Percentiles rank a stretch among this genome's conserved stretches.
Evolutionary conservation across 2,113 vertebrate genomes (phyloP).

Genomic region (Sisor rabdophorus): DNA sequence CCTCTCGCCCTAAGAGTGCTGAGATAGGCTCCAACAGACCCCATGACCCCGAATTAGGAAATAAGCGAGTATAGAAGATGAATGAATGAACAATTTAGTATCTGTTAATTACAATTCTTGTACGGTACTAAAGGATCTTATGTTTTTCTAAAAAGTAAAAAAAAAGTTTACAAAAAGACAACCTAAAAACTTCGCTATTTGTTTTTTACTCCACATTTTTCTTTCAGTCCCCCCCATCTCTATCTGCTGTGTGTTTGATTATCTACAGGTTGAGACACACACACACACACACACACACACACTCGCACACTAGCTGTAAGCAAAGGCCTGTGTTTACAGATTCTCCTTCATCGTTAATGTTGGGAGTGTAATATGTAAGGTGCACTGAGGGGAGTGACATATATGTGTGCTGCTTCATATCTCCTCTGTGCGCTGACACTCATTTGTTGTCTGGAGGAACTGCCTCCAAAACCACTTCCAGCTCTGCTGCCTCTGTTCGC

Average conservation of each 20-base stretch:
- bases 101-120: conserved; percentile 12
- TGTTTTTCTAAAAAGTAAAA: too few species aligned
- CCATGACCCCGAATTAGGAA: too few species aligned
- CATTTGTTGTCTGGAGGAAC: conserved; percentile 30
- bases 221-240: conserved; percentile 11
- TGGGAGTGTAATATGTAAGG: conserved; percentile 44
- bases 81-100: too few species aligned
- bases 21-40: too few species aligned
- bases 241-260: conserved; percentile 64
- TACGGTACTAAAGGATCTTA: conserved; percentile 16
- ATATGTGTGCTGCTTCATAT: conserved; percentile 27
- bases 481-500: conserved; percentile 23
- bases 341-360: conserved; percentile 38
- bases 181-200: conserved; percentile 12
- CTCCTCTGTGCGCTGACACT: conserved; percentile 31
- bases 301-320: conserved; percentile 45
- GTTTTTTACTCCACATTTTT: not conserved
- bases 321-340: conserved; percentile 46
- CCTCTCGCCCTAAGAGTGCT: too few species aligned
- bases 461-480: conserved; percentile 26
- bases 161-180: too few species aligned
- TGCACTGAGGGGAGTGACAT: conserved; percentile 33
- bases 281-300: conserved; percentile 10
- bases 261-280: conserved; percentile 51
- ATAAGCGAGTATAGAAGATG: too few species aligned